phyloP scores from a whole-genome alignment of 2,888 invertebrate genomes.

The Maniola hyperantus region DNA sequence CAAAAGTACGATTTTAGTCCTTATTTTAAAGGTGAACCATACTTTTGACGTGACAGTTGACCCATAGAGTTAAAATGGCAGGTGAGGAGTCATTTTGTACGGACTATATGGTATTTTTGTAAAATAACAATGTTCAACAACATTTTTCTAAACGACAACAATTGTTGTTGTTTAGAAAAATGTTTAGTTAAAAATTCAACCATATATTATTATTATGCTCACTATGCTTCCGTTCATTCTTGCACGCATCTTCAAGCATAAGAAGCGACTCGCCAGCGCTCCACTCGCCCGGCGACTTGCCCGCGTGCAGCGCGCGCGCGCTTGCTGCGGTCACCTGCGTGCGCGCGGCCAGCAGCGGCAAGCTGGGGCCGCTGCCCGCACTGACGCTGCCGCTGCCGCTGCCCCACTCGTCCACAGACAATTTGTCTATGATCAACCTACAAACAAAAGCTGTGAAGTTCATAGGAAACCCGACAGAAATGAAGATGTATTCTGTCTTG shows the following conservation, averaged over 20 bases:
- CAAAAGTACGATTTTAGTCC: no score
- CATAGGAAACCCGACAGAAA: no score
- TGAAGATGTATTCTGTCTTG: no score
- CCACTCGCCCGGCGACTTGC: constrained; percentile 78
- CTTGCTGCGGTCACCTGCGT: constrained; percentile 41
- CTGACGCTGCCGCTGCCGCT: constrained; percentile 38
- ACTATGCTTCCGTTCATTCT: constrained; percentile 77
- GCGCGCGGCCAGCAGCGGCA: constrained; percentile 43
- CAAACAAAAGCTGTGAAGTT: background rate
- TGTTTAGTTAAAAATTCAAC: no score
- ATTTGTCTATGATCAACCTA: constrained; percentile 78
- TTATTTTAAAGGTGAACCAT: no score
- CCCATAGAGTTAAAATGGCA: no score
- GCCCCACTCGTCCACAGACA: constrained; percentile 64
- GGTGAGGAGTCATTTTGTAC: no score
- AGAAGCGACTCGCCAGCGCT: constrained; percentile 76
- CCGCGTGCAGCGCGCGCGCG: constrained; percentile 62
- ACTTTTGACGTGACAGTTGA: no score
- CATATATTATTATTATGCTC: constrained; percentile 40
- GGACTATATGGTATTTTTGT: no score
- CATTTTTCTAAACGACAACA: no score
- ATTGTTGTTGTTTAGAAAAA: no score
- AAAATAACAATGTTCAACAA: no score
- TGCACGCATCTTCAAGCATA: constrained; percentile 77
- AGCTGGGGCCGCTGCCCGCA: constrained; percentile 34